Conservation (phyloP, 2,797 vertebrate species). For the Manis pentadactyla region DNA sequence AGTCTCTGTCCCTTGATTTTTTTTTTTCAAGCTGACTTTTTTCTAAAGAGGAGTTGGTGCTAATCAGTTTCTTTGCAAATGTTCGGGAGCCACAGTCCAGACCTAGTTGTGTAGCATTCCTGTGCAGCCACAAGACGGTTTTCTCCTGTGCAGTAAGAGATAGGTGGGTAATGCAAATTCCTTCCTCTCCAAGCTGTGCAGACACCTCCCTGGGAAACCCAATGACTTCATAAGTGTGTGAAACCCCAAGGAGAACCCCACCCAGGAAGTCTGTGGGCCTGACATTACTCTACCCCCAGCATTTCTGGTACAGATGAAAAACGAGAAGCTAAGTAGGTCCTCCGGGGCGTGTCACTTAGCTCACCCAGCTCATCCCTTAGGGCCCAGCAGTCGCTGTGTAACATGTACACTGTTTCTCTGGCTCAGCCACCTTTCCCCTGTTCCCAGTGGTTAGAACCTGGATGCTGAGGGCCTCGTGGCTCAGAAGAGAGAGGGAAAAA, state of each 20-base stretch:
- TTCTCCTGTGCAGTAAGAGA: conserved; percentile 13
- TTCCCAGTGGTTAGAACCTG: neutral
- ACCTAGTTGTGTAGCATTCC: neutral
- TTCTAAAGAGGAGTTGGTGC: neutral
- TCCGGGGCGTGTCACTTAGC: neutral
- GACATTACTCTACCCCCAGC: neutral
- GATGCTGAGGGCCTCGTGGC: no score
- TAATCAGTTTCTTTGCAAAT: neutral
- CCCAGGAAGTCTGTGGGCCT: neutral
- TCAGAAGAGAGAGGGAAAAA: neutral
- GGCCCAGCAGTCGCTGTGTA: neutral
- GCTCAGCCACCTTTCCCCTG: neutral
- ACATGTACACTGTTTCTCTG: rapidly evolving
- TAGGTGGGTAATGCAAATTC: neutral
- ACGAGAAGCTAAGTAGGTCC: neutral
- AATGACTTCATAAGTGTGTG: conserved; percentile 24
- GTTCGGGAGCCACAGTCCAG: neutral
- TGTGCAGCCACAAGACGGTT: neutral
- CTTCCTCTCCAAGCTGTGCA: neutral
- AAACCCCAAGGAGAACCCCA: neutral
- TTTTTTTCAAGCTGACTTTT: neutral
- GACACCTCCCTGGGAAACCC: conserved; percentile 35
- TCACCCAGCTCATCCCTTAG: rapidly evolving
- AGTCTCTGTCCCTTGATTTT: neutral
- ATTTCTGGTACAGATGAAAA: neutral